Evolutionary conservation across 1,140 invertebrate genomes (phyloP).

Genomic region (Delia radicum): DNA sequence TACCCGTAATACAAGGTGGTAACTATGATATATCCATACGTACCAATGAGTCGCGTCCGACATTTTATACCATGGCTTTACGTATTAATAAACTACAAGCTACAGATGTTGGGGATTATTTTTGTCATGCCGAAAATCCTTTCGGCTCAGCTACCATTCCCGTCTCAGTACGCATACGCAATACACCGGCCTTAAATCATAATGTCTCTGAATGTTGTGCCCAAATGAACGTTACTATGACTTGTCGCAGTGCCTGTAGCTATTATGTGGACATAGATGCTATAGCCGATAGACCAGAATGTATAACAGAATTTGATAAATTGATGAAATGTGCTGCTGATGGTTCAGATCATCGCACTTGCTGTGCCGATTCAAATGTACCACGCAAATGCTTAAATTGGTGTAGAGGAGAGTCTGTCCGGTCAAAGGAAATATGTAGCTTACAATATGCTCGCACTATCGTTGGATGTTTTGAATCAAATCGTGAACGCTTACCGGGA

Average conservation of each 20-base stretch:
- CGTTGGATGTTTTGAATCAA: constrained; percentile 77
- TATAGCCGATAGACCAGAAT: constrained; percentile 74
- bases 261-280: constrained; percentile 79
- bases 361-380: constrained; percentile 74
- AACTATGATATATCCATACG: constrained; percentile 66
- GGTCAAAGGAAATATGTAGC: constrained; percentile 67
- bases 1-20: constrained; percentile 73
- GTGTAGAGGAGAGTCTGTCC: constrained; percentile 64
- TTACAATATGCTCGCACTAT: constrained; percentile 73
- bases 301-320: constrained; percentile 79
- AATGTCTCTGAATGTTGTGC: constrained; percentile 76
- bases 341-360: constrained; percentile 75
- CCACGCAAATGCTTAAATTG: constrained; percentile 74
- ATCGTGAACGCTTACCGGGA: constrained; percentile 72
- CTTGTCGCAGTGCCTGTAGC: constrained; percentile 76
- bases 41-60: constrained; percentile 49
- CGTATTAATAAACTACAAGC: constrained; percentile 70
- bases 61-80: constrained; percentile 71
- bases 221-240: constrained; percentile 70
- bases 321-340: constrained; percentile 82
- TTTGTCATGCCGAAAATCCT: constrained; percentile 78
- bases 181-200: constrained; percentile 60
- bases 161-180: constrained; percentile 69
- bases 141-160: constrained; percentile 70
- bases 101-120: constrained; percentile 74